Conservation (phyloP, 2,113 vertebrate genomes). For the Podarcis raffonei region DNA sequence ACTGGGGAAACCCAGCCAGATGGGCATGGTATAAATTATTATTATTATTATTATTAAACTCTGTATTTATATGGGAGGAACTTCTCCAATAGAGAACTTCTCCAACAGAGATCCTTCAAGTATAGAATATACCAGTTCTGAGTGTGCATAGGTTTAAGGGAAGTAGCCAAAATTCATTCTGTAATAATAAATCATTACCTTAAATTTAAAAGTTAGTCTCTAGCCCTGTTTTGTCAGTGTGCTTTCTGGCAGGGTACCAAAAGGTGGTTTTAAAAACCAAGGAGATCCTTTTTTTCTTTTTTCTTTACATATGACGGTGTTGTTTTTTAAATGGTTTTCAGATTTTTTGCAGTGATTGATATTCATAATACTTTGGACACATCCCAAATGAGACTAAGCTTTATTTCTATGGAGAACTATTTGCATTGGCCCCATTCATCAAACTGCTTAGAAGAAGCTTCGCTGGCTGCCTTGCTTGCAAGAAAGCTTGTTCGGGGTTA, state of each 20-base stretch:
- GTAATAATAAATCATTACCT: too few species aligned
- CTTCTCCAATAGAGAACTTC: neutral
- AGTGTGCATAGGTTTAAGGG: too few species aligned
- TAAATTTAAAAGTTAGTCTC: too few species aligned
- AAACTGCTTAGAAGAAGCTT: neutral
- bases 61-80: neutral
- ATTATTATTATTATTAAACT: too few species aligned
- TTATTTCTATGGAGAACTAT: too few species aligned
- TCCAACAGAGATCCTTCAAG: too few species aligned
- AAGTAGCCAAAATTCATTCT: too few species aligned
- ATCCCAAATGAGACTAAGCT: neutral
- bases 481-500: neutral
- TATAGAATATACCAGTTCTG: too few species aligned
- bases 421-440: neutral
- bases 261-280: neutral
- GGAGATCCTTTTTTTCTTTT: neutral
- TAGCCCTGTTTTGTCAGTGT: neutral
- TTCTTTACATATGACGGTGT: neutral
- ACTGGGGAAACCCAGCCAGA: too few species aligned
- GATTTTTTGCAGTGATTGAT: neutral
- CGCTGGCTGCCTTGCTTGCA: neutral
- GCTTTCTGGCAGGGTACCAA: neutral
- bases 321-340: too few species aligned
- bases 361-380: neutral
- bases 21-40: too few species aligned